phyloP scores from a whole-genome alignment of 2,888 invertebrate genomes.

The Halocaridina rubra region DNA sequence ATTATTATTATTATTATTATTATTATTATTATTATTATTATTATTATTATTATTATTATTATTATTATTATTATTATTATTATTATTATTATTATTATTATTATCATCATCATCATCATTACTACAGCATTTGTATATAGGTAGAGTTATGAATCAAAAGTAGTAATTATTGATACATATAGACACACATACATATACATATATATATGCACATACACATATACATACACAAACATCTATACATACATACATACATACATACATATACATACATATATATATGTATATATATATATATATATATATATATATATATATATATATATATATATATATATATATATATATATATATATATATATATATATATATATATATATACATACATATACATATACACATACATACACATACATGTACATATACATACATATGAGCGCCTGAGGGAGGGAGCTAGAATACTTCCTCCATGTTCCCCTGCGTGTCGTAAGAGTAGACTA shows the following conservation, averaged over 20 bases:
- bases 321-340: slow-evolving; percentile 21
- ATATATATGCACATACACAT: too few species aligned
- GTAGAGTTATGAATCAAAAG: too few species aligned
- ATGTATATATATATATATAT: slow-evolving; percentile 35
- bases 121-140: too few species aligned
- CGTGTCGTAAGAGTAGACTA: too few species aligned
- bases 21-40: not conserved
- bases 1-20: not conserved
- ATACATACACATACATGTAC: slow-evolving; percentile 25
- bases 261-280: slow-evolving; percentile 23
- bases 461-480: too few species aligned
- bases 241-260: too few species aligned
- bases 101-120: not conserved
- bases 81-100: not conserved
- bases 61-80: not conserved
- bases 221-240: too few species aligned
- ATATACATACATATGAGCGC: slow-evolving; percentile 26
- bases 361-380: not conserved
- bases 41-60: not conserved
- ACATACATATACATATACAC: slow-evolving; percentile 5
- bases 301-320: slow-evolving; percentile 27
- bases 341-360: not conserved
- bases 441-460: too few species aligned
- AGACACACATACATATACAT: too few species aligned
- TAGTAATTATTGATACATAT: too few species aligned